Evolutionary conservation across 2,113 vertebrate genomes (phyloP).

Genomic region (mouse (Mus musculus)): DNA sequence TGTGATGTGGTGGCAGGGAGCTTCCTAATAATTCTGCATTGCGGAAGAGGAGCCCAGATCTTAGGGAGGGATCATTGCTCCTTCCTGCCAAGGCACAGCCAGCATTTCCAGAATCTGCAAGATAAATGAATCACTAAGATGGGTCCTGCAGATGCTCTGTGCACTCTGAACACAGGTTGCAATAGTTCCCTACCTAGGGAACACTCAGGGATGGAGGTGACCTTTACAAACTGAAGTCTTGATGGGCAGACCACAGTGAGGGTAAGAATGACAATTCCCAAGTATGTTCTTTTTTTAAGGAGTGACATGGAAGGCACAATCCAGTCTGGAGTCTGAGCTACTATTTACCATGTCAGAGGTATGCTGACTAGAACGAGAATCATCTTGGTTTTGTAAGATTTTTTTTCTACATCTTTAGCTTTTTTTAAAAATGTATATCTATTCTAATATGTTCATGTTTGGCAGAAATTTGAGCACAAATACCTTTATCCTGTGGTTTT

Average conservation of each 20-base stretch:
- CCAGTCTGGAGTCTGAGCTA: constrained; percentile 41
- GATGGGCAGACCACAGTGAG: constrained; percentile 21
- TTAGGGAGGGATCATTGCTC: neutral
- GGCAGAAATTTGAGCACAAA: neutral
- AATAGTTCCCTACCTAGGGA: neutral
- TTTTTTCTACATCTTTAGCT: constrained; percentile 12
- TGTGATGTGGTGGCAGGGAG: neutral
- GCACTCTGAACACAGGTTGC: neutral
- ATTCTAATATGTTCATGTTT: constrained; percentile 32
- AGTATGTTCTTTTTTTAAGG: constrained; percentile 1
- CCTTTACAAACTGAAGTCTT: constrained; percentile 3
- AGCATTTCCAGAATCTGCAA: constrained; percentile 6
- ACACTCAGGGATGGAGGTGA: neutral
- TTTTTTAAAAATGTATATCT: constrained; percentile 36
- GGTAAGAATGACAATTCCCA: neutral
- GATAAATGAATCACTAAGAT: neutral
- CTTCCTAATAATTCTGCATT: neutral
- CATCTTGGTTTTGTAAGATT: constrained; percentile 41
- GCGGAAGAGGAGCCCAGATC: neutral
- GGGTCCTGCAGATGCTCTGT: neutral
- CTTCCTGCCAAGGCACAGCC: neutral
- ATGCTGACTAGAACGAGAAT: constrained; percentile 50
- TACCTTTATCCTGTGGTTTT: constrained; percentile 33
- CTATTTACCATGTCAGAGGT: constrained; percentile 39
- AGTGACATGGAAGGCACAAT: neutral